Evolutionary conservation across 2,888 invertebrate genomes (phyloP), one percentile per base, ranked within the genome.

Genomic region (Mayetiola destructor): DNA sequence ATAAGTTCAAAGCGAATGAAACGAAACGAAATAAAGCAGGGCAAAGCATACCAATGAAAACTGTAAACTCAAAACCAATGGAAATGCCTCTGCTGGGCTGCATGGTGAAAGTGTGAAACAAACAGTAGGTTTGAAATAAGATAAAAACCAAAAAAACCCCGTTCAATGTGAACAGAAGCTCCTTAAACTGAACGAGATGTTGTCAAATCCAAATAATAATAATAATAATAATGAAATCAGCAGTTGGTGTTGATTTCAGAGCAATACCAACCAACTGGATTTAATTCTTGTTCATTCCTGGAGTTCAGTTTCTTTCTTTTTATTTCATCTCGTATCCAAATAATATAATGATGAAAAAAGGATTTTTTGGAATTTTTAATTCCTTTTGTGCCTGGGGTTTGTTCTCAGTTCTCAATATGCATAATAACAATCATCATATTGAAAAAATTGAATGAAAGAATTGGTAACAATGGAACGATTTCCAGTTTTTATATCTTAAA

Each of bases 381-480:
- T n/a, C n/a, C n/a, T n/a, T n/a, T n/a, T 48, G n/a, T 48, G 48
- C n/a, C n/a, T n/a, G n/a, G n/a, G n/a, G n/a, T n/a, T n/a, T n/a
- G n/a, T n/a, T n/a, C n/a, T n/a, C n/a, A n/a, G n/a, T n/a, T n/a
- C n/a, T n/a, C n/a, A n/a, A n/a, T n/a, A n/a, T 27, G 48, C 48
- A 48, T 48, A 48, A 48, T 27, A 48, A 48, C 27, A 27, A 27
- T 48, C 40, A 40, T 40, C 23, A 3, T 21, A 40, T 40, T 40
- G 23, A 23, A 40, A 27, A 48, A 48, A 48, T 48, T 27, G 16
- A 32, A 32, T 8, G 27, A 48, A 48, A 27, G 48, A 48, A 48
- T 23, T 48, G 48, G 48, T 27, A 48, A 48, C 27, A 48, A 27
- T 23, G 23, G 27, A 48, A 48, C 48, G 48, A 48, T 48, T 48